phyloP scores from a whole-genome alignment of 2,113 vertebrate species.

The Cygnus buccinator region DNA sequence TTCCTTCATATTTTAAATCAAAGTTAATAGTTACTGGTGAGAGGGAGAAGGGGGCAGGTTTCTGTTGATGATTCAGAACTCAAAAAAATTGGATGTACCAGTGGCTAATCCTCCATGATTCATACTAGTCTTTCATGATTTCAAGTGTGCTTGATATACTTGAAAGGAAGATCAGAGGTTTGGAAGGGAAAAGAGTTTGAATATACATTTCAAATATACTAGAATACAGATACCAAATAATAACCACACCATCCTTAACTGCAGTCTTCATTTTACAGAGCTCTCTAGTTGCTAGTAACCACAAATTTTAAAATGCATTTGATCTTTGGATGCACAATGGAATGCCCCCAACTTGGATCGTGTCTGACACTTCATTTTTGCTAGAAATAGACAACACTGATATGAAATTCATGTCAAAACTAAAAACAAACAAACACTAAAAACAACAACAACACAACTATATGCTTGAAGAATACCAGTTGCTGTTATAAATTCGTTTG shows the following conservation, averaged over 20 bases:
- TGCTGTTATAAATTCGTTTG: background rate
- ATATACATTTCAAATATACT: slow-evolving; percentile 9
- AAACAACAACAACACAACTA: too few relatives aligned
- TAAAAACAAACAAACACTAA: background rate
- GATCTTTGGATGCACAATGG: background rate
- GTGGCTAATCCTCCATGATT: background rate
- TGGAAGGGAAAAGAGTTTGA: background rate
- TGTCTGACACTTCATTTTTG: background rate
- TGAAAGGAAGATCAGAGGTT: slow-evolving; percentile 14
- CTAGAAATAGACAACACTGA: background rate
- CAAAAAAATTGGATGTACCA: background rate
- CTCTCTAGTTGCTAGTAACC: background rate
- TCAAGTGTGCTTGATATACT: background rate
- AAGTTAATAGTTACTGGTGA: background rate
- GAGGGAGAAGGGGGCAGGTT: background rate
- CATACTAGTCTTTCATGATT: background rate
- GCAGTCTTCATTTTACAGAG: background rate
- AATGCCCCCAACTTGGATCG: background rate
- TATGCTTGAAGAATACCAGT: background rate
- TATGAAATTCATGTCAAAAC: background rate
- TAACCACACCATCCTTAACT: background rate
- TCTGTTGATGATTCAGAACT: background rate
- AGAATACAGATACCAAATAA: background rate
- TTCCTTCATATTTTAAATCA: background rate
- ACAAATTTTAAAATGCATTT: background rate